phyloP scores from a whole-genome alignment of 2,888 invertebrate genomes.

The Cosmopolites sordidus region DNA sequence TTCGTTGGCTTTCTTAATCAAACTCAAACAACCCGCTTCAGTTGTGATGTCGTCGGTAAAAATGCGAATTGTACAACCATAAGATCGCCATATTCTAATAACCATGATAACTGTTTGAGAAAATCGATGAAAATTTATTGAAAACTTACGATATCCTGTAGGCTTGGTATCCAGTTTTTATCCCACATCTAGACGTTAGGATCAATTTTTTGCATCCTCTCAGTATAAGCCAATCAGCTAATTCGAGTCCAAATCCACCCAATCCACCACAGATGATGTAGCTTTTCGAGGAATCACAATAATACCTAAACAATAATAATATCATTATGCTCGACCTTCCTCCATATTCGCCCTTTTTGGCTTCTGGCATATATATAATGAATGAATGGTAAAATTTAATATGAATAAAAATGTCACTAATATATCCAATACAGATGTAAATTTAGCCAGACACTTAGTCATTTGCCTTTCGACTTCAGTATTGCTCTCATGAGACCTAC shows the following conservation, averaged over 20 bases:
- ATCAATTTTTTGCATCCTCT: slow-evolving; percentile 76
- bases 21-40: slow-evolving; percentile 60
- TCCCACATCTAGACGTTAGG: slow-evolving; percentile 76
- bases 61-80: slow-evolving; percentile 64
- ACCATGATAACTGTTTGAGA: neutral
- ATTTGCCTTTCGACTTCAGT: no score
- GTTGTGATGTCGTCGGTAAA: slow-evolving; percentile 70
- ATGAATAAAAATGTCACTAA: no score
- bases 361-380: no score
- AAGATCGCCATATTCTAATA: slow-evolving; percentile 41
- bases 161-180: slow-evolving; percentile 77
- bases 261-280: slow-evolving; percentile 74
- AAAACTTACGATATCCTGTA: slow-evolving; percentile 30
- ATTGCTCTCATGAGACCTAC: no score
- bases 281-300: slow-evolving; percentile 51
- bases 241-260: slow-evolving; percentile 88
- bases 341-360: no score
- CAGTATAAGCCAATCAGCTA: slow-evolving; percentile 79
- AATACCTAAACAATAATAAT: no score
- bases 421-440: no score
- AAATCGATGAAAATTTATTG: neutral
- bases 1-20: slow-evolving; percentile 60
- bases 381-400: no score
- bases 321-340: no score
- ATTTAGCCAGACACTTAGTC: no score